phyloP scores from a whole-genome alignment of 2,888 invertebrate genomes.

The Macaria liturata region DNA sequence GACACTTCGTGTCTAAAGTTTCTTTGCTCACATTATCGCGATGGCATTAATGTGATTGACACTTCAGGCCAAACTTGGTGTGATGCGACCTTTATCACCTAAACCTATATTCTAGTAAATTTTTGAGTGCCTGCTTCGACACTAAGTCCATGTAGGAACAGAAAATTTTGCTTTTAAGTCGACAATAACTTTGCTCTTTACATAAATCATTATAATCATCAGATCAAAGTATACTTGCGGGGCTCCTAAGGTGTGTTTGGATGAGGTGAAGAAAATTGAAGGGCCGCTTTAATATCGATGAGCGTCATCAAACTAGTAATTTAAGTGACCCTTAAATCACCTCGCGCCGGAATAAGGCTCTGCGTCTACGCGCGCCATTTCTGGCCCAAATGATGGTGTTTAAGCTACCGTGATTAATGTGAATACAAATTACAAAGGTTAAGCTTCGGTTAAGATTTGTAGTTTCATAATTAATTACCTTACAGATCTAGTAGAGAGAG shows the following conservation, averaged over 20 bases:
- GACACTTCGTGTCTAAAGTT: conserved; percentile 27
- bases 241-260: too few species aligned
- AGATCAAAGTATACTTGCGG: too few species aligned
- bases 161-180: too few species aligned
- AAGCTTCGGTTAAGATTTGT: conserved; percentile 9
- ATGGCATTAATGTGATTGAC: conserved; percentile 24
- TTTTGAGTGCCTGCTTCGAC: conserved; percentile 8
- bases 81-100: conserved; percentile 23
- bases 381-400: conserved; percentile 19
- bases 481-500: background rate
- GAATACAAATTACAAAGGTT: conserved; percentile 11
- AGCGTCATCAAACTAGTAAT: conserved; percentile 4
- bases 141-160: too few species aligned
- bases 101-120: conserved; percentile 16
- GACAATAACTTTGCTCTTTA: too few species aligned
- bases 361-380: conserved; percentile 13
- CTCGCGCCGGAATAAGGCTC: conserved; percentile 17
- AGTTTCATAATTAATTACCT: conserved; percentile 9
- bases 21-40: conserved; percentile 29
- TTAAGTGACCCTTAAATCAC: conserved; percentile 21
- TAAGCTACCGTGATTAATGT: conserved; percentile 19
- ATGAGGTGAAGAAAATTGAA: too few species aligned
- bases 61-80: conserved; percentile 22
- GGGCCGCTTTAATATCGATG: too few species aligned
- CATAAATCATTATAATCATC: too few species aligned